phyloP scores from a whole-genome alignment of 2,113 vertebrate species.

The Hydropotes inermis region DNA sequence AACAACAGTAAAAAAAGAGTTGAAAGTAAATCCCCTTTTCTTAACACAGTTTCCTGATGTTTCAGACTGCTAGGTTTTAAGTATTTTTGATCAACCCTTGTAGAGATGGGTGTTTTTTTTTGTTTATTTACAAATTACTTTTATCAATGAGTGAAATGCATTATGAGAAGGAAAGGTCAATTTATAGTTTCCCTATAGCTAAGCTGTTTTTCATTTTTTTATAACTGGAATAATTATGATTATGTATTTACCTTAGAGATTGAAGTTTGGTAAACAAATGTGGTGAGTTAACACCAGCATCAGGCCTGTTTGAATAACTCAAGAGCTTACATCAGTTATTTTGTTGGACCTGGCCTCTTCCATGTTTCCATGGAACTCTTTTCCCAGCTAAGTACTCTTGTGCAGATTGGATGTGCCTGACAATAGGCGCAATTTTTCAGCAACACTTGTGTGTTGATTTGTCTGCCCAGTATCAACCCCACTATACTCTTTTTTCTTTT shows the following conservation, averaged over 20 bases:
- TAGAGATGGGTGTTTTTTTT: neutral
- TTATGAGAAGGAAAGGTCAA: neutral
- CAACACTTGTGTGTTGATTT: neutral
- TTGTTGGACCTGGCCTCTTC: neutral
- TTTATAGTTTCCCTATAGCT: neutral
- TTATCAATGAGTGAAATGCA: neutral
- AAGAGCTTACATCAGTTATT: neutral
- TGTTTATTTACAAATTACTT: neutral
- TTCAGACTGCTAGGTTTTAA: neutral
- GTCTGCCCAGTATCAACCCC: neutral
- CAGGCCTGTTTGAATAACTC: neutral
- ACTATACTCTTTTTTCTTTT: neutral
- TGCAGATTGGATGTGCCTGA: neutral
- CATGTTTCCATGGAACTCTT: neutral
- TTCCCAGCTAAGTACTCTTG: neutral
- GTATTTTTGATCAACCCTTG: neutral
- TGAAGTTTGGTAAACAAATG: neutral
- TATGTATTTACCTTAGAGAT: neutral
- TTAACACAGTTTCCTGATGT: neutral
- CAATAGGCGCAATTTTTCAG: neutral
- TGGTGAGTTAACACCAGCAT: neutral
- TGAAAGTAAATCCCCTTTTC: neutral
- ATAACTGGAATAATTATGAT: neutral
- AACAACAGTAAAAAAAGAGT: neutral
- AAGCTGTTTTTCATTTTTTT: neutral